Base-by-base conservation (phyloP, 1,140 invertebrate species). In the Drosophila repleta region DNA sequence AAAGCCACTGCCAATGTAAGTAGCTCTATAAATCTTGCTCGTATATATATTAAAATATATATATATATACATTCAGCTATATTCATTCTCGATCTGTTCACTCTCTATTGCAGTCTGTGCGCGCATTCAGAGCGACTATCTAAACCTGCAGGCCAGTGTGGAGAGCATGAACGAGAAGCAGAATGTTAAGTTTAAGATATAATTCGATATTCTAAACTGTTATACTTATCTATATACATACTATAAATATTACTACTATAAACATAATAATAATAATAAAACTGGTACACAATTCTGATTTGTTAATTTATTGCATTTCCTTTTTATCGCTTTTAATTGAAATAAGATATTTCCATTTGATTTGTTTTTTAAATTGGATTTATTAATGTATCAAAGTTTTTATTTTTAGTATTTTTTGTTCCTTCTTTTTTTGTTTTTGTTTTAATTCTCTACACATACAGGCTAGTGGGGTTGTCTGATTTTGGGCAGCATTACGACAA, bases 121-220 rank as follows among this genome's bases (percentile, higher is more conserved):
- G 48, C 85, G 87, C 37, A 90, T 90, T 45, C 85, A 90, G 60
- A 76, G 67, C 65, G 85, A 90, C 4, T 89, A 85, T 66, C 60
- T 90, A 32, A 75, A 78, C 51, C 15, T 85, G 18, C 77, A 90
- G 60, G 75, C 82, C 15, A 90, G 85, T 62, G 48, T 73, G 57
- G 85, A 90, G 56, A 90, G 84, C 61, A 70, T 90, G 60, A 90
- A 78, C 32, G 81, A 80, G 57, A 85, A 90, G 68, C 84, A 84
- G 67, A 89, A 89, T 70, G 84, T 89, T 63, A 89, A 89, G 53
- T 89, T 89, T 85, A 89, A 89, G 77, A 89, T 89, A n/a, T 89
- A 56, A 71, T 45, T 39, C 55, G 41, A 67, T 67, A 45, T 29
- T 24, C n/a, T 18, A 29, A 37, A 20, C 21, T 32, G 13, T 41